Conservation (phyloP, 30 jellyfish, hydroid and myxozoan species). For the Aurelia aurita region DNA sequence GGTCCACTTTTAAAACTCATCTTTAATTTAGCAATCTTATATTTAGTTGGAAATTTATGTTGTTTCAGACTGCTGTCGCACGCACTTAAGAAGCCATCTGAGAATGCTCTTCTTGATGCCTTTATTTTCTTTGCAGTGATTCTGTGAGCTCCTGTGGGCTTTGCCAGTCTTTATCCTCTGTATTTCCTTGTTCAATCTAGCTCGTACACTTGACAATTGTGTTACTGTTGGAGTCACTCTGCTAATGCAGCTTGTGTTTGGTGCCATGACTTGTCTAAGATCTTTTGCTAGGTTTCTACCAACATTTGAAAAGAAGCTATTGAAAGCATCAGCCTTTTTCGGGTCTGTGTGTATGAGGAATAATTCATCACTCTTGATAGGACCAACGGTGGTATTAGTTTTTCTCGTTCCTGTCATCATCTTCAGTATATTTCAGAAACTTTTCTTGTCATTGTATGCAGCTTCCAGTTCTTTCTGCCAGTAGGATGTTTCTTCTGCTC, state of each 20-base stretch:
- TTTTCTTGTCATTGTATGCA: slow-evolving; percentile 12
- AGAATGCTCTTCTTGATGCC: slow-evolving; percentile 6
- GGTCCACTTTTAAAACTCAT: slow-evolving; percentile 28
- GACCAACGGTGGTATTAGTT: neutral
- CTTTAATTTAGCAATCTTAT: slow-evolving; percentile 5
- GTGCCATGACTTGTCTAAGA: neutral
- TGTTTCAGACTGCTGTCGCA: slow-evolving; percentile 8
- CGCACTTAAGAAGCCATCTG: neutral
- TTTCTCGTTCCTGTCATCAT: neutral
- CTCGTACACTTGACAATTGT: slow-evolving; percentile 7
- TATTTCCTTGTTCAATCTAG: neutral
- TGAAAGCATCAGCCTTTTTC: slow-evolving; percentile 8
- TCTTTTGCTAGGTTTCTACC: slow-evolving; percentile 9
- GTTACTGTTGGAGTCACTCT: slow-evolving; percentile 16
- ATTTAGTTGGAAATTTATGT: neutral
- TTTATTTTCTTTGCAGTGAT: slow-evolving; percentile 4
- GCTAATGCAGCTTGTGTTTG: slow-evolving; percentile 10
- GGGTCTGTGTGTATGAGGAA: neutral
- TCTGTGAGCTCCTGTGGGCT: slow-evolving; percentile 2
- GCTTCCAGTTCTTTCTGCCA: slow-evolving; percentile 25
- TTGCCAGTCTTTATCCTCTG: slow-evolving; percentile 5
- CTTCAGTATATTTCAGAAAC: slow-evolving; percentile 2
- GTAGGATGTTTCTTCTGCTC: slow-evolving; percentile 19
- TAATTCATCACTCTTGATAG: neutral
- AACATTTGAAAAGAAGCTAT: slow-evolving; percentile 10